Conservation (phyloP, 2,113 vertebrate genomes). For the Alligator mississippiensis region DNA sequence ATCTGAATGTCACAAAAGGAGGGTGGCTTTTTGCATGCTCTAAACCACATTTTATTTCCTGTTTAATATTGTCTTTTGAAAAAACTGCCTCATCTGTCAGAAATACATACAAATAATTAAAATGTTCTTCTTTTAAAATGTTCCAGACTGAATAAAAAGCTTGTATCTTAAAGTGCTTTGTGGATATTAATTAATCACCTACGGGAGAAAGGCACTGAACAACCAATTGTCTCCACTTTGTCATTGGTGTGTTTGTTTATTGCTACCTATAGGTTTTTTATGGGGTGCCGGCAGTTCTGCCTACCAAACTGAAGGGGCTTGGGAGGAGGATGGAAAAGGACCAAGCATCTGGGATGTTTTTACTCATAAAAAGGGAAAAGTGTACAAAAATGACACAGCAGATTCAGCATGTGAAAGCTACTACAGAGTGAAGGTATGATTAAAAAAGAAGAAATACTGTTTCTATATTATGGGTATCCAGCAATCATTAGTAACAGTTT, state of each 20-base stretch:
- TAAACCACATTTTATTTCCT: background rate
- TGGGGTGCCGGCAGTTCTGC: constrained; percentile 95
- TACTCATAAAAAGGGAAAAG: constrained; percentile 85
- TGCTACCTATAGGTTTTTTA: constrained; percentile 83
- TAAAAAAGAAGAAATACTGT: background rate
- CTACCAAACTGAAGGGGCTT: constrained; percentile 95
- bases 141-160: background rate
- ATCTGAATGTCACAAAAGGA: background rate
- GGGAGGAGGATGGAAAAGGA: constrained; percentile 94
- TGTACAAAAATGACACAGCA: constrained; percentile 83
- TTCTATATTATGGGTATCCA: background rate
- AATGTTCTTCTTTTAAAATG: background rate
- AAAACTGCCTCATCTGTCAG: background rate
- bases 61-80: background rate
- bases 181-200: background rate
- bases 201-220: too few relatives aligned
- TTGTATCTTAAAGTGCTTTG: background rate
- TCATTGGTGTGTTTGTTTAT: background rate
- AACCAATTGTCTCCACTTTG: background rate
- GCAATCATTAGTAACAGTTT: background rate
- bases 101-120: background rate
- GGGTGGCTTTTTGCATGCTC: background rate
- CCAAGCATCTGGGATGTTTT: constrained; percentile 94
- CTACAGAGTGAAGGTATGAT: constrained; percentile 86
- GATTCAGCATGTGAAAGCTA: constrained; percentile 90